A percentile compares a stretch with the other conserved stretches of the same genome.
Evolutionary conservation across 2,113 vertebrate genomes (phyloP).

Genomic region (Pachyramphus minor): DNA sequence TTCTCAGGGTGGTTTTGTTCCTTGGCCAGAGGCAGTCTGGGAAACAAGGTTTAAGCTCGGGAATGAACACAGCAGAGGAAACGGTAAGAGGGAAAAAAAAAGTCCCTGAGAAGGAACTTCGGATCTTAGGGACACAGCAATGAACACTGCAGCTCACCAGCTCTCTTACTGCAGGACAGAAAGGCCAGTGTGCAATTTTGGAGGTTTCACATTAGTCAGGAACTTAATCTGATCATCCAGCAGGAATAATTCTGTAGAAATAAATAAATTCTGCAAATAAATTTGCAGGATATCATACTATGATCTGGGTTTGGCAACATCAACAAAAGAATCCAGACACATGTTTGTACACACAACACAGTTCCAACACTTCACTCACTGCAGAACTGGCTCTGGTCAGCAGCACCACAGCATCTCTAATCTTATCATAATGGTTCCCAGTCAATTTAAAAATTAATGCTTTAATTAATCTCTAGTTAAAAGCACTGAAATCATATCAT

Average conservation of each 20-base stretch:
- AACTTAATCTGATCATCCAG: not conserved
- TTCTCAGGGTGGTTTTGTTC: not conserved
- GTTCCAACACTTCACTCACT: not conserved
- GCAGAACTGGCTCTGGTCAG: not conserved
- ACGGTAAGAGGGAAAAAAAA: not conserved
- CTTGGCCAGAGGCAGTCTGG: slow-evolving; percentile 21
- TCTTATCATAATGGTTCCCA: not conserved
- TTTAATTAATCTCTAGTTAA: not conserved
- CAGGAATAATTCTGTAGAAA: not conserved
- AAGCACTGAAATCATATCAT: not conserved
- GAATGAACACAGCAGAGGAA: slow-evolving; percentile 17
- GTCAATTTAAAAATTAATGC: not conserved
- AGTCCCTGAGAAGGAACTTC: not conserved
- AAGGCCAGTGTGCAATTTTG: not conserved
- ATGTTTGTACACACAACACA: too few relatives aligned
- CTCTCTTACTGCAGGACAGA: not conserved
- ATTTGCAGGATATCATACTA: not conserved
- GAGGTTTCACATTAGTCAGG: not conserved
- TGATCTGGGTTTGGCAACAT: not conserved
- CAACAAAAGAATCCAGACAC: not conserved
- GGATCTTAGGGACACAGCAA: not conserved
- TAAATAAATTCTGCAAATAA: not conserved
- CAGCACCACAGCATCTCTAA: not conserved
- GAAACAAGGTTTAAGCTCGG: slow-evolving; percentile 27
- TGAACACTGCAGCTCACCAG: not conserved